Evolutionary conservation across 2,113 vertebrate species (phyloP).

Genomic region (Phrynosoma platyrhinos): DNA sequence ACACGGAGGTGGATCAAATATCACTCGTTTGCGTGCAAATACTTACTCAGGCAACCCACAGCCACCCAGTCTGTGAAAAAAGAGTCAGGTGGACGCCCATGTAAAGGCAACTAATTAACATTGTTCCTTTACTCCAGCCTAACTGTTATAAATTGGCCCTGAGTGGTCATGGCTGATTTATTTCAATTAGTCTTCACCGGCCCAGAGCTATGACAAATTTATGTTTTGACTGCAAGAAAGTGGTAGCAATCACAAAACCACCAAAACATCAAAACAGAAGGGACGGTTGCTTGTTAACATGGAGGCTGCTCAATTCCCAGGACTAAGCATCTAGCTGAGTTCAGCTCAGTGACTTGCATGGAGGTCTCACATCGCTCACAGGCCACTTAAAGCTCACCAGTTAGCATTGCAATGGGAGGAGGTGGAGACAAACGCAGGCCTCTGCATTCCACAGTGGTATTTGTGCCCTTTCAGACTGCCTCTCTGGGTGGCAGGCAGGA

Average conservation of each 20-base stretch:
- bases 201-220: conserved; percentile 83
- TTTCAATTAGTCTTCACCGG: conserved; percentile 81
- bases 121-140: conserved; percentile 70
- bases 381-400: background rate
- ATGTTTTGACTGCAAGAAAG: conserved; percentile 85
- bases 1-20: conserved; percentile 90
- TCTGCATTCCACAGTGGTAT: conserved; percentile 36
- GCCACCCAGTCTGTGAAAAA: conserved; percentile 74
- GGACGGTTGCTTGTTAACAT: conserved; percentile 63
- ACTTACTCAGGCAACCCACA: conserved; percentile 84
- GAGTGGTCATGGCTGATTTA: conserved; percentile 82
- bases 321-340: conserved; percentile 54
- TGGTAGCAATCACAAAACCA: conserved; percentile 81
- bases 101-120: conserved; percentile 80
- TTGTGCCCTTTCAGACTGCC: background rate
- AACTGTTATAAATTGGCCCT: conserved; percentile 70
- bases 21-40: conserved; percentile 89
- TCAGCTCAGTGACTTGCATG: conserved; percentile 39
- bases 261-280: conserved; percentile 83
- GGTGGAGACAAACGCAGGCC: conserved; percentile 5
- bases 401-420: background rate
- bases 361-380: background rate
- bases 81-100: conserved; percentile 77
- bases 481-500: conserved; percentile 32
- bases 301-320: conserved; percentile 65